Evolutionary conservation across 1,140 invertebrate genomes (phyloP).

Genomic region (Plutomurus gul): DNA sequence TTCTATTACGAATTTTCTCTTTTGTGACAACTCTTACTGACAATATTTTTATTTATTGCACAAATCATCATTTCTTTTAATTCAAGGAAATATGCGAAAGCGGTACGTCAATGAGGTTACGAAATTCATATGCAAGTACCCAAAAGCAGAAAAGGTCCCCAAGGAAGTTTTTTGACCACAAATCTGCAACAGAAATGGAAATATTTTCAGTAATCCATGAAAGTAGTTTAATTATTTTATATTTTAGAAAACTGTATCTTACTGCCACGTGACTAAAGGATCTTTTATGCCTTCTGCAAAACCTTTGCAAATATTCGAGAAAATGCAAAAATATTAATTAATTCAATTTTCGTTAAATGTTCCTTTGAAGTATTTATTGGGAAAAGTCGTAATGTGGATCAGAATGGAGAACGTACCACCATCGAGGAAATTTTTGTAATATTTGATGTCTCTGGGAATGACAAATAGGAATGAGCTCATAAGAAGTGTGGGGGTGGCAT

Average conservation of each 20-base stretch:
- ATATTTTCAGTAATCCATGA: neutral
- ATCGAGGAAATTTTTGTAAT: slow-evolving; percentile 35
- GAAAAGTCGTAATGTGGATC: too few relatives aligned
- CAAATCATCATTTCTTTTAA: too few relatives aligned
- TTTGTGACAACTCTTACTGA: too few relatives aligned
- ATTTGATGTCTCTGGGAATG: slow-evolving; percentile 37
- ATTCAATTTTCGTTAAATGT: too few relatives aligned
- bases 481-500: slow-evolving; percentile 42
- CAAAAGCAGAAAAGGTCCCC: slow-evolving; percentile 62
- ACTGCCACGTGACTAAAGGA: slow-evolving; percentile 72
- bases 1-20: too few relatives aligned
- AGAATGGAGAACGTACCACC: slow-evolving; percentile 9
- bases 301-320: neutral
- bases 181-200: slow-evolving; percentile 58
- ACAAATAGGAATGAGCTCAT: slow-evolving; percentile 39
- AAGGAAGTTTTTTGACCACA: slow-evolving; percentile 75
- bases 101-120: neutral
- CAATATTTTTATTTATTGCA: too few relatives aligned
- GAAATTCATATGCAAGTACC: slow-evolving; percentile 5
- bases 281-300: slow-evolving; percentile 44
- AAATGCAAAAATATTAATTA: too few relatives aligned
- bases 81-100: too few relatives aligned
- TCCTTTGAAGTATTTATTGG: too few relatives aligned
- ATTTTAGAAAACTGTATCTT: neutral
- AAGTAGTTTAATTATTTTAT: neutral